Evolutionary conservation across 2,113 vertebrate species (phyloP).

Genomic region (Halichoeres trimaculatus): DNA sequence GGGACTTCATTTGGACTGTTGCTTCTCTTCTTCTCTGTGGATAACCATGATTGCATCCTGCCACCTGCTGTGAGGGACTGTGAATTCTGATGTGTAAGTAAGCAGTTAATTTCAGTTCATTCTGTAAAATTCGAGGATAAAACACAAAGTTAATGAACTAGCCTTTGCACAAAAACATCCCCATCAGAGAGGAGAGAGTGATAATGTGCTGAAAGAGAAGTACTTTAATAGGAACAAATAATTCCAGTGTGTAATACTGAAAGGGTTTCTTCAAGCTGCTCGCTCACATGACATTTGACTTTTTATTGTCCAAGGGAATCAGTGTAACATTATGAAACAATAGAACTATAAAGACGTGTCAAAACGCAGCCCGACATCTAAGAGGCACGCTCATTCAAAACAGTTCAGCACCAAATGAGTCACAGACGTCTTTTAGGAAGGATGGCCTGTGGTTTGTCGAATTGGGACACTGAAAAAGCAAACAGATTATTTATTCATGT

Average conservation of each 20-base stretch:
- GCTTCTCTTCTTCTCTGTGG: too few relatives aligned
- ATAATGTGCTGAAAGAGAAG: not conserved
- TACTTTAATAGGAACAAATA: slow-evolving; percentile 5
- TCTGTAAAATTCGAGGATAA: too few relatives aligned
- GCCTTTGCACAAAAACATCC: too few relatives aligned
- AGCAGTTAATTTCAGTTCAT: too few relatives aligned
- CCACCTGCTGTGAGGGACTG: too few relatives aligned
- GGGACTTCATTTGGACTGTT: too few relatives aligned
- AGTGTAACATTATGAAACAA: slow-evolving; percentile 55
- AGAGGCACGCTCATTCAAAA: slow-evolving; percentile 58
- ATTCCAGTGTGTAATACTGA: slow-evolving; percentile 17
- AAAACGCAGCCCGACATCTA: slow-evolving; percentile 56
- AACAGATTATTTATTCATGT: slow-evolving; percentile 78
- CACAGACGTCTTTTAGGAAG: slow-evolving; percentile 57
- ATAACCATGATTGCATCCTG: too few relatives aligned
- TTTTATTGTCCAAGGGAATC: slow-evolving; percentile 41
- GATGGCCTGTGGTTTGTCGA: slow-evolving; percentile 62
- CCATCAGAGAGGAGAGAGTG: not conserved
- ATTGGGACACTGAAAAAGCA: slow-evolving; percentile 70
- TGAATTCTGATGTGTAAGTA: too few relatives aligned
- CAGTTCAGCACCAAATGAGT: slow-evolving; percentile 63
- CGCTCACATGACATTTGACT: slow-evolving; percentile 30
- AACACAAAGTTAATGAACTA: not conserved
- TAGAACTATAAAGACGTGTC: slow-evolving; percentile 50
- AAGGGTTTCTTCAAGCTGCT: slow-evolving; percentile 47